Conservation (phyloP, 2,113 vertebrate genomes). For the Aspidoscelis tigris region DNA sequence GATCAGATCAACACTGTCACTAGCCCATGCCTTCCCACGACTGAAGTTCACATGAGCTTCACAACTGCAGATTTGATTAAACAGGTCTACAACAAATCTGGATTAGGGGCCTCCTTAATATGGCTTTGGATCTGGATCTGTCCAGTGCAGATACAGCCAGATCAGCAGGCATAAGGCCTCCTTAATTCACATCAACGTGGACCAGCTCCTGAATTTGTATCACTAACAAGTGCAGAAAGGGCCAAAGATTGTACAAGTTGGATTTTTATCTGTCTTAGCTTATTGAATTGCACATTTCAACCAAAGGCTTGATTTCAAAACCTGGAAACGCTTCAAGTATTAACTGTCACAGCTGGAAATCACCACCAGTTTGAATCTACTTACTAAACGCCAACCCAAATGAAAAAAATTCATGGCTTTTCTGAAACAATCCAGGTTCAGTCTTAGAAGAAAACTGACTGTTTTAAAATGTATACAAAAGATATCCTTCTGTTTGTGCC, state of each 20-base stretch:
- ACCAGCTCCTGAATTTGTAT: too few relatives aligned
- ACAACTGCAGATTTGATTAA: too few relatives aligned
- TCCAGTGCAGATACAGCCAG: too few relatives aligned
- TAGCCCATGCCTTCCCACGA: too few relatives aligned
- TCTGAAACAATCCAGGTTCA: neutral
- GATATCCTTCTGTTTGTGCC: neutral
- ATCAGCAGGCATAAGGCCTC: too few relatives aligned
- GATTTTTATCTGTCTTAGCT: neutral
- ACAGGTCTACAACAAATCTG: too few relatives aligned
- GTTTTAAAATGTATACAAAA: neutral
- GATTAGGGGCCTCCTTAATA: too few relatives aligned
- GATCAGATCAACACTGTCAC: too few relatives aligned
- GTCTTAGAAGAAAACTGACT: neutral
- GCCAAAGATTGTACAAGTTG: neutral
- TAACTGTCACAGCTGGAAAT: neutral
- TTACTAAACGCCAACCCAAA: neutral
- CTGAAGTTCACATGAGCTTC: too few relatives aligned
- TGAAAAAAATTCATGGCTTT: neutral
- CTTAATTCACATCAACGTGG: too few relatives aligned
- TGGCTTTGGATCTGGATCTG: too few relatives aligned
- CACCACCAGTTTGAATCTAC: neutral
- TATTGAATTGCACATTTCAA: neutral
- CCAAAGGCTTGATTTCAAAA: neutral
- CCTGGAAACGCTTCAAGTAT: neutral
- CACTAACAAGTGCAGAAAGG: too few relatives aligned